phyloP scores from a whole-genome alignment of 2,113 vertebrate species.

The Lampris megalopsis region DNA sequence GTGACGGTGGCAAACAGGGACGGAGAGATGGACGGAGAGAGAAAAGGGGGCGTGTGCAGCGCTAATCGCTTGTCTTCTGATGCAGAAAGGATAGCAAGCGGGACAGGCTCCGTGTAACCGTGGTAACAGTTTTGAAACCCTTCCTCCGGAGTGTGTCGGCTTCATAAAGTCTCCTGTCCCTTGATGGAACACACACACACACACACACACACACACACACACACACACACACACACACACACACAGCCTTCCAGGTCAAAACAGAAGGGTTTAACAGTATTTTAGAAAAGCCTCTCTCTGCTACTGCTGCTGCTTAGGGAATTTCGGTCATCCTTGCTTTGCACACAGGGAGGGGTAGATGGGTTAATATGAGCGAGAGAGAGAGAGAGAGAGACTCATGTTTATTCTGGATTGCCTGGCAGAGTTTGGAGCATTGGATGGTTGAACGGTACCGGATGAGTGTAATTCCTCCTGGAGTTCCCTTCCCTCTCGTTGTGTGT shows the following conservation, averaged over 20 bases:
- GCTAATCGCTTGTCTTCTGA: conserved; percentile 63
- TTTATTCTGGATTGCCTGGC: conserved; percentile 70
- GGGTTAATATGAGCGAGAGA: conserved; percentile 39
- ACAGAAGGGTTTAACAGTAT: conserved; percentile 69
- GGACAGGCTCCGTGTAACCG: conserved; percentile 84
- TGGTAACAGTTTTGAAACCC: conserved; percentile 83
- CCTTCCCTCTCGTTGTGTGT: too few species aligned
- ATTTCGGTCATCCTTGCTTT: conserved; percentile 41
- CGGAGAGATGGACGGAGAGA: conserved; percentile 55
- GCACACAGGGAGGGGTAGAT: neutral
- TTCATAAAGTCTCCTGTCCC: conserved; percentile 78
- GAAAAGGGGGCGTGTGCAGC: conserved; percentile 22
- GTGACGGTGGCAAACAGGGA: too few species aligned
- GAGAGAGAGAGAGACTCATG: too few species aligned
- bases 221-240: conserved; percentile 74
- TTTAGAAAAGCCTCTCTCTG: conserved; percentile 63
- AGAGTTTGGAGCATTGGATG: conserved; percentile 11
- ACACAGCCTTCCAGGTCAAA: conserved; percentile 57
- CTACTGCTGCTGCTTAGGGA: conserved; percentile 58
- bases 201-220: too few species aligned
- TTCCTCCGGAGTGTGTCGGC: conserved; percentile 81
- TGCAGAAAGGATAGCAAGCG: conserved; percentile 82
- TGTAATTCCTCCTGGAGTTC: too few species aligned
- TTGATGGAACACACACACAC: conserved; percentile 70
- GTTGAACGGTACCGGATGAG: conserved; percentile 36